Base-by-base conservation (phyloP, 2,888 invertebrate genomes). In the Mimachlamys varia region DNA sequence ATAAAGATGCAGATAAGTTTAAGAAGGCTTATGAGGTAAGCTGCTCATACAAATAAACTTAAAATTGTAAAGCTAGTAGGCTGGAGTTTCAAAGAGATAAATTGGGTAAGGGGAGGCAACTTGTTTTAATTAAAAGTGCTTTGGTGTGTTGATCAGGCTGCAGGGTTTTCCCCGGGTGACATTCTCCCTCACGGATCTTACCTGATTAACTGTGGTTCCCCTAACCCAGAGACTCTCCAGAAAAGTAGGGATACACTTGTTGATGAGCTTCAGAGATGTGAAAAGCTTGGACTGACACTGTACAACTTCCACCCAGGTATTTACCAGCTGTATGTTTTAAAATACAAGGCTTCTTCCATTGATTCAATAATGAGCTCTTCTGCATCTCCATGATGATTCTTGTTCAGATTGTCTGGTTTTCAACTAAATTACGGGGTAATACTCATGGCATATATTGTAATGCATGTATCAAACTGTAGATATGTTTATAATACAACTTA, bases 221-320 rank as follows among this genome's bases (percentile, higher is more conserved):
- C 97, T 4, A 96, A 97, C 90, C 91, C 93, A 13, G 97, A 96
- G 13, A 96, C 94, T 13, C 94, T 97, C 89, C 92, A 94, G 88
- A 97, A 97, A 91, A 97, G 97, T 92, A 94, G 97, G 17, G 95
- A 94, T 17, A 95, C 95, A 22, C 94, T 97, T 89, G 92, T 97
- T 27, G 97, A 97, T 92, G 97, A 97, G 91, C 95, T 97, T 27
- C 94, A 95, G 92, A 93, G 97, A 44, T 97, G 97, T 93, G 97
- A 97, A 92, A 95, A 94, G 87, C 95, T 97, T 5, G 97, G 97
- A 4, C 95, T 97, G 10, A 93, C 94, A 13, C 94, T 97, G 91
- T 97, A 96, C 94, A 97, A 97, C 93, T 97, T 97, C 92, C 97
- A 97, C 93, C 97, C 97, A 88, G 97, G 97, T 95, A 89, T 44